Base-by-base conservation (phyloP, 2,113 vertebrate genomes). In the Crocuta crocuta region DNA sequence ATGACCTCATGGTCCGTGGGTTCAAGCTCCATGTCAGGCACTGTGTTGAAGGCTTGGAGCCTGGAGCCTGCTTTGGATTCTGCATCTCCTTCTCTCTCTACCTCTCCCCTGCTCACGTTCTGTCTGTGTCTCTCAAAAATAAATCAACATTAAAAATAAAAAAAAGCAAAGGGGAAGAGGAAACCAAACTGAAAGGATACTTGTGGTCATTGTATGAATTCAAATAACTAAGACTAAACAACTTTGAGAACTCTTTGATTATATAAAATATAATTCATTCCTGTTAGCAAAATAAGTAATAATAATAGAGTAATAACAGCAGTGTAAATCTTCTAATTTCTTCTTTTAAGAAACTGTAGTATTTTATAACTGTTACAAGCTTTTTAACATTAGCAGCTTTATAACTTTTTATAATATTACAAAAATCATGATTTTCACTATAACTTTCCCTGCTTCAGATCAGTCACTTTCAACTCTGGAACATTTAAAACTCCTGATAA, bases 171-270 rank as follows among this genome's bases (percentile, higher is more conserved):
- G 7, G 2, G 19, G 76, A 81, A 87, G 9, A 81, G 16, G 2
- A 94, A 90, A 74, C 9, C 48, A 74, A 4, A 86, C 10, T 66
- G 24, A 68, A 70, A 81, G 13, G 12, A 33, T 73, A 65, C 76
- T 63, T 79, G 6, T 70, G 50, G 28, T 93, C 24, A 82, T 8
- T 68, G 17, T 94, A 92, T 7, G 4, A 92, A 61, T 80, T 96
- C 4, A 92, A 89, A 55, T 79, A 87, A n/a, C 33, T 88, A 50
- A 94, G 39, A 73, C 65, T 79, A 79, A 83, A 80, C 17, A 94
- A 55, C 43, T 53, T 4, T 28, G 19, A 39, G 15, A 74, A 79
- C n/a, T 28, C 15, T 87, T 79, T 94, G 16, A 39, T 31, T 80
- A 45, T 15, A 80, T 4, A 91, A 88, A 84, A 65, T 48, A 65